Conservation (phyloP, 2,888 invertebrate species). For the Caenorhabditis sp. region DNA sequence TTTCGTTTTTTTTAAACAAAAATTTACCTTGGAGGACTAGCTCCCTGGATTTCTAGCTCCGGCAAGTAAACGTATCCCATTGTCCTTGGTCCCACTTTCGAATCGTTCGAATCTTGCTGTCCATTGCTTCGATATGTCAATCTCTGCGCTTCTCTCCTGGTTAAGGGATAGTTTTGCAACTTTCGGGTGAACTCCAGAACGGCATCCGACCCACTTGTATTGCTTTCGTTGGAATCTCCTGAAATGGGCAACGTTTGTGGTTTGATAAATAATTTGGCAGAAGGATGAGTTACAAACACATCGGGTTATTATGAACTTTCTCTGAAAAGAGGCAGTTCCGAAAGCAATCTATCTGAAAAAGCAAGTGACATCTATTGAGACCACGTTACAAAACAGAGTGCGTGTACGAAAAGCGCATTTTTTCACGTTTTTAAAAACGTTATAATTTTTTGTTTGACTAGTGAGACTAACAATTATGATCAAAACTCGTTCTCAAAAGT, state of each 20-base stretch:
- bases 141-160: slow-evolving; percentile 72
- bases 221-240: slow-evolving; percentile 77
- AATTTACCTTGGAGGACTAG: slow-evolving; percentile 77
- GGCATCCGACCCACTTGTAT: slow-evolving; percentile 77
- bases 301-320: slow-evolving; percentile 11
- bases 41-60: slow-evolving; percentile 77
- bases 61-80: slow-evolving; percentile 75
- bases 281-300: slow-evolving; percentile 49
- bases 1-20: too few species aligned
- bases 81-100: slow-evolving; percentile 50
- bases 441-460: too few species aligned
- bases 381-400: slow-evolving; percentile 49
- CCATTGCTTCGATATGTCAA: slow-evolving; percentile 68
- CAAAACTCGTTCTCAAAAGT: too few species aligned
- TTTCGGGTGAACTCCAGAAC: slow-evolving; percentile 78
- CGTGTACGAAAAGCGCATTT: slow-evolving; percentile 15
- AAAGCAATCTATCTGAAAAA: slow-evolving; percentile 23
- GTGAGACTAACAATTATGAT: too few species aligned
- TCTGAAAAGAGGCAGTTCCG: neutral
- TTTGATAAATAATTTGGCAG: neutral
- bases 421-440: neutral
- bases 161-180: slow-evolving; percentile 78
- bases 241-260: slow-evolving; percentile 9
- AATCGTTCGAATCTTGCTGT: slow-evolving; percentile 65
- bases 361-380: slow-evolving; percentile 23